Conservation (phyloP, 2,113 vertebrate species). For the Takifugu bimaculatus region DNA sequence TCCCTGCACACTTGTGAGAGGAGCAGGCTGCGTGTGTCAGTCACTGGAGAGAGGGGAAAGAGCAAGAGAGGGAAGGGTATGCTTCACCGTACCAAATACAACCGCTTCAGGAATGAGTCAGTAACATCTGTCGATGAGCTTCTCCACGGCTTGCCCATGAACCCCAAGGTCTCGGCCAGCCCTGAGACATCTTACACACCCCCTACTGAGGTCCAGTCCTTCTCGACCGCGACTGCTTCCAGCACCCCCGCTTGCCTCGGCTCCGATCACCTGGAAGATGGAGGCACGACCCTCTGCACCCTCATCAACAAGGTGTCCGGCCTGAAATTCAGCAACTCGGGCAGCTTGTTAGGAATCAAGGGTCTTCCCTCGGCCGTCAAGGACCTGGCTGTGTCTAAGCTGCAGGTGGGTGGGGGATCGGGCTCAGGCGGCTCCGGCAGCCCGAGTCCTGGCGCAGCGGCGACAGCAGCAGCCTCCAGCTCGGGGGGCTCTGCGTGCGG, state of each 20-base stretch:
- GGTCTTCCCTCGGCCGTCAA: slow-evolving; percentile 93
- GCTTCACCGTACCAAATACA: slow-evolving; percentile 99
- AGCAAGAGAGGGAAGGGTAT: slow-evolving; percentile 90
- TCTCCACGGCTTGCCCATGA: slow-evolving; percentile 94
- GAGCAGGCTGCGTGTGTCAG: slow-evolving; percentile 81
- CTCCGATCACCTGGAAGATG: slow-evolving; percentile 88
- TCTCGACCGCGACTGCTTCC: slow-evolving; percentile 67
- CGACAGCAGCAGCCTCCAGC: slow-evolving; percentile 72
- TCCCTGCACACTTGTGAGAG: slow-evolving; percentile 83
- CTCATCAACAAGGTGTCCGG: slow-evolving; percentile 98
- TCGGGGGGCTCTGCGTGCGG: slow-evolving; percentile 75
- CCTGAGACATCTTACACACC: slow-evolving; percentile 83
- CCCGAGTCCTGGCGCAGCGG: slow-evolving; percentile 73
- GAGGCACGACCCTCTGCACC: slow-evolving; percentile 89
- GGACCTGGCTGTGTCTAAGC: slow-evolving; percentile 93
- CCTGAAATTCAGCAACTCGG: slow-evolving; percentile 93
- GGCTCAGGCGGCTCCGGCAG: slow-evolving; percentile 71
- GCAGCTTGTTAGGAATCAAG: slow-evolving; percentile 89
- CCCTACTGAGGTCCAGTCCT: slow-evolving; percentile 76
- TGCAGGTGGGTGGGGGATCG: slow-evolving; percentile 85
- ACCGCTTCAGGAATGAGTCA: slow-evolving; percentile 99
- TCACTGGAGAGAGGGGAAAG: slow-evolving; percentile 74
- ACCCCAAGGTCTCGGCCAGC: slow-evolving; percentile 88
- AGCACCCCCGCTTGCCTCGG: slow-evolving; percentile 48
- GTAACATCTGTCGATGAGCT: slow-evolving; percentile 98